phyloP scores from a whole-genome alignment of 2,888 invertebrate genomes.

The Phortica magna region DNA sequence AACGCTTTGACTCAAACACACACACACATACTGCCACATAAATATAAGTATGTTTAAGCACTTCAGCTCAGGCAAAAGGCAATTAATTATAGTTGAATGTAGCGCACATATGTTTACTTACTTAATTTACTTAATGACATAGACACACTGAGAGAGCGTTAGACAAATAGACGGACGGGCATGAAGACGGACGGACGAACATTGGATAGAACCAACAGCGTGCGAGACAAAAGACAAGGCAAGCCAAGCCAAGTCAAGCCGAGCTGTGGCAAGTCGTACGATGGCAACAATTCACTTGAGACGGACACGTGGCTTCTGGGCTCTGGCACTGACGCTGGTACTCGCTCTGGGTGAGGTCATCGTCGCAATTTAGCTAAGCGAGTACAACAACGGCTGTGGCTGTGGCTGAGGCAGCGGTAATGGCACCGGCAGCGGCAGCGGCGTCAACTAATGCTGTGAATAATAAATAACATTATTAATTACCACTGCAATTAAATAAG shows the following conservation, averaged over 20 bases:
- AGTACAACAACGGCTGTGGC: constrained; percentile 7
- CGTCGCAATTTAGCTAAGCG: constrained; percentile 55
- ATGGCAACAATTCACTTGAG: constrained; percentile 11
- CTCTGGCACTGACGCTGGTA: neutral
- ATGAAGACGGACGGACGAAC: constrained; percentile 43
- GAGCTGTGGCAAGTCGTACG: neutral
- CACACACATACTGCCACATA: neutral
- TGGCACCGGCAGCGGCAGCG: neutral
- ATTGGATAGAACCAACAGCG: constrained; percentile 41
- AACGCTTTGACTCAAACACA: neutral
- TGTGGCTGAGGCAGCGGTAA: neutral
- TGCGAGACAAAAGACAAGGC: neutral
- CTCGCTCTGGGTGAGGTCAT: constrained; percentile 70
- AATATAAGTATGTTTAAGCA: neutral
- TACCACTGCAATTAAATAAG: constrained; percentile 72
- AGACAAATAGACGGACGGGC: constrained; percentile 8
- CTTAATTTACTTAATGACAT: constrained; percentile 75
- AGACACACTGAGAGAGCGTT: constrained; percentile 39
- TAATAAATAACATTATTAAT: constrained; percentile 73
- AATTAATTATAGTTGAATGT: constrained; percentile 67
- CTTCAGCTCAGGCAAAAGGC: constrained; percentile 43
- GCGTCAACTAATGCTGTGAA: constrained; percentile 46
- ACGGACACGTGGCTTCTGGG: constrained; percentile 34
- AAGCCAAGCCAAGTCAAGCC: neutral
- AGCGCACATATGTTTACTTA: constrained; percentile 73